Evolutionary conservation across 2,113 vertebrate species (phyloP).

Genomic region (Odontesthes bonariensis): DNA sequence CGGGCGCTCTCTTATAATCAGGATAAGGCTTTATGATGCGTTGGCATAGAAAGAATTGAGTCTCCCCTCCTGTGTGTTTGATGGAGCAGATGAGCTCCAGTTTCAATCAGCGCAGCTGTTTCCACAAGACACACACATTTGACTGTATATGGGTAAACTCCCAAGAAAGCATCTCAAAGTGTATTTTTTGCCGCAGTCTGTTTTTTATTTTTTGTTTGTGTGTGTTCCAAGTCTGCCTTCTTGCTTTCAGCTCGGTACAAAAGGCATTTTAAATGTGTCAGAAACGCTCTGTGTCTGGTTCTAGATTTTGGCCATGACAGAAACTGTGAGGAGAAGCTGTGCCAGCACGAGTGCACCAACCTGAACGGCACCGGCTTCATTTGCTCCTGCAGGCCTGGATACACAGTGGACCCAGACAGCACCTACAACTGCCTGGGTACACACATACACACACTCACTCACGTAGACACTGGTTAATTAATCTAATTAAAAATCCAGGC

Average conservation of each 20-base stretch:
- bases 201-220: neutral
- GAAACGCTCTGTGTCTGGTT: constrained; percentile 16
- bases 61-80: too few species aligned
- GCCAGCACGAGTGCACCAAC: constrained; percentile 91
- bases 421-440: constrained; percentile 85
- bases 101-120: too few species aligned
- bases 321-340: constrained; percentile 90
- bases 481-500: neutral
- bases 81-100: too few species aligned
- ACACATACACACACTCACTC: neutral
- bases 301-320: constrained; percentile 86
- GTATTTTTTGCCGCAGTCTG: neutral
- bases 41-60: too few species aligned
- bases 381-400: constrained; percentile 90
- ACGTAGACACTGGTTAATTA: neutral
- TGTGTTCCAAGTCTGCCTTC: neutral
- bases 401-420: constrained; percentile 81
- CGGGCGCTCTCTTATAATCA: too few species aligned
- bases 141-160: too few species aligned
- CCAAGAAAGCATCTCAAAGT: too few species aligned
- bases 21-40: too few species aligned
- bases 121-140: too few species aligned
- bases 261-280: constrained; percentile 1
- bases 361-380: constrained; percentile 90
- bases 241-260: neutral